Evolutionary conservation across 2,113 vertebrate genomes (phyloP), one percentile per base, ranked within the genome.

Genomic region (Pyrgilauda ruficollis): DNA sequence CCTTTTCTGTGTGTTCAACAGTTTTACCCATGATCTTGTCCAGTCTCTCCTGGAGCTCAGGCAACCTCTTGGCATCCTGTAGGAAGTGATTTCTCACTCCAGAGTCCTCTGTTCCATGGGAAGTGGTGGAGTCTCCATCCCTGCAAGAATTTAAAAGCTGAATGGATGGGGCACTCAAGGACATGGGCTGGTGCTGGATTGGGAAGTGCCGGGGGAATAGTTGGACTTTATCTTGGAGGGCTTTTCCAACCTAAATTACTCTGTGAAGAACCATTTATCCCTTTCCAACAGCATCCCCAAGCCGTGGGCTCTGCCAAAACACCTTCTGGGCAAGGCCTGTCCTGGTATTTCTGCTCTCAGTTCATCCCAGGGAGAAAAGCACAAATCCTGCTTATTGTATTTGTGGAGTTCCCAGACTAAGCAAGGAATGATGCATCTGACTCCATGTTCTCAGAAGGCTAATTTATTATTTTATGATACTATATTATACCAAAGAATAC

Each of bases 1-100:
- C 21, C 20, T 8, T 3, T n/a, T n/a, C 44, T 72, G 20, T 37
- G 13, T n/a, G 12, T 69, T 90, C 39, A 33, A 13, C 21, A 46
- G 7, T 68, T 26, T 82, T 53, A 23, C n/a, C 43, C 28, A 2
- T 46, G 9, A 13, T 8, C 52, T 59, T 28, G 19, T 31, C 47
- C 43, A 59, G 52, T 28, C 13, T 50, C 6, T 79, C 27, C 35
- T n/a, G 30, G 52, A 85, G 58, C 44, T 18, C 30, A 37, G 6
- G 1, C 35, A 75, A n/a, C 9, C 18, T 63, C 30, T 47, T 33
- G 39, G 50, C 7, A 58, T 18, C 22, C 56, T 1, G 1, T 9
- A 33, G 47, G 43, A 85, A 72, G 47, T 1, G 3, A 14, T n/a
- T 13, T 47, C 1, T 0, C 1, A 3, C 8, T 69, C 41, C 21